phyloP scores from a whole-genome alignment of 2,113 vertebrate species.

The Callopanchax toddi region DNA sequence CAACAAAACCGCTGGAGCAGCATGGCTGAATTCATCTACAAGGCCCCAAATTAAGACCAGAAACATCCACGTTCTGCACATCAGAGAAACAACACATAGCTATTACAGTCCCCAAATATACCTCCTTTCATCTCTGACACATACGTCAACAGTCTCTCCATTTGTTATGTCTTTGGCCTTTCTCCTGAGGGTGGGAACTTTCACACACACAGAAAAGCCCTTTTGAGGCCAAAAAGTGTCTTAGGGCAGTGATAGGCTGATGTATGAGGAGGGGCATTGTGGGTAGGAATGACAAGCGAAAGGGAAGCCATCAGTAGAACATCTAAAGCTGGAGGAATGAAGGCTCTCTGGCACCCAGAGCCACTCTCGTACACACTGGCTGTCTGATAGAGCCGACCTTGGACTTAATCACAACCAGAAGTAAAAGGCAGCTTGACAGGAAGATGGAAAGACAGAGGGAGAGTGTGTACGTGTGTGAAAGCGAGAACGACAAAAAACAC shows the following conservation, averaged over 20 bases:
- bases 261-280: conserved; percentile 69
- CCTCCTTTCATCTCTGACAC: conserved; percentile 70
- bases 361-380: conserved; percentile 60
- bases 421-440: conserved; percentile 68
- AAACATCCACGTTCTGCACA: conserved; percentile 51
- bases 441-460: conserved; percentile 64
- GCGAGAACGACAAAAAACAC: neutral
- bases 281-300: conserved; percentile 65
- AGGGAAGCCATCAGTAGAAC: conserved; percentile 69
- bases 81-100: conserved; percentile 59
- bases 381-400: conserved; percentile 72
- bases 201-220: conserved; percentile 53
- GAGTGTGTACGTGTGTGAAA: conserved; percentile 8
- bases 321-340: conserved; percentile 66
- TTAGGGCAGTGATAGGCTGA: conserved; percentile 67
- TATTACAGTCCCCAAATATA: conserved; percentile 61
- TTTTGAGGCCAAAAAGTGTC: conserved; percentile 56
- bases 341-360: conserved; percentile 66
- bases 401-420: conserved; percentile 76
- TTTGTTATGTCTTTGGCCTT: conserved; percentile 70
- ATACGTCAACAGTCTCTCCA: conserved; percentile 68
- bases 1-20: conserved; percentile 55
- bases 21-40: conserved; percentile 53
- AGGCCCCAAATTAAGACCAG: conserved; percentile 69
- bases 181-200: conserved; percentile 58